Evolutionary conservation across 2,113 vertebrate genomes (phyloP).

Genomic region (Boulengeromyrus knoepffleri): DNA sequence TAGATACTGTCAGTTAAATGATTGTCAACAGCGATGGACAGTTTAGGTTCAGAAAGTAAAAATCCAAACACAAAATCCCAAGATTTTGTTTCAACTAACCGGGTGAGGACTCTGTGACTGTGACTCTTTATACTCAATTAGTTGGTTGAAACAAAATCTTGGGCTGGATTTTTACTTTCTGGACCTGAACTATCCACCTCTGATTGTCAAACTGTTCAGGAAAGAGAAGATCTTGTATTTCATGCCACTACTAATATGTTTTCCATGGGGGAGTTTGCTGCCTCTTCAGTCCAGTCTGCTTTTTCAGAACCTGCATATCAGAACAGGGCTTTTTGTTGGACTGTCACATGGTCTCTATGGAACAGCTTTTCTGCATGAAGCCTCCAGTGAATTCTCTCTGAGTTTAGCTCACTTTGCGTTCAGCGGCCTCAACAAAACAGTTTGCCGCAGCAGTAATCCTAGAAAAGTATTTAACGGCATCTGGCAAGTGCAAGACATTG

Average conservation of each 20-base stretch:
- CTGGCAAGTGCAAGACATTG: neutral
- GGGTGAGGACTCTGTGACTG: neutral
- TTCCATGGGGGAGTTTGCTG: neutral
- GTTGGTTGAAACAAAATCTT: neutral
- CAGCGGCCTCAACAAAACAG: neutral
- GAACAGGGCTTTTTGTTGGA: neutral
- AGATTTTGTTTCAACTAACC: neutral
- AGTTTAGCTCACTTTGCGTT: neutral
- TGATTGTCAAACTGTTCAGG: neutral
- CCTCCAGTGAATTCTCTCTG: neutral
- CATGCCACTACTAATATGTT: neutral
- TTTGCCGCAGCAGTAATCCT: neutral
- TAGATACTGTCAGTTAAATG: neutral
- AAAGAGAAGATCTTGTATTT: neutral
- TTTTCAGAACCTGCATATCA: neutral
- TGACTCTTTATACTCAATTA: neutral
- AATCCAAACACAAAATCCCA: neutral
- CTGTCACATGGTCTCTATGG: neutral
- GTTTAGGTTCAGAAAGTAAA: neutral
- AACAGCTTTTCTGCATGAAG: neutral
- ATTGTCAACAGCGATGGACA: neutral
- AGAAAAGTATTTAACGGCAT: neutral
- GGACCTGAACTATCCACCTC: neutral
- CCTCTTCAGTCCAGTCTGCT: neutral
- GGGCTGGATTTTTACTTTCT: neutral